Base-by-base conservation (phyloP, 2,888 invertebrate species). In the Gymnocheta viridis region DNA sequence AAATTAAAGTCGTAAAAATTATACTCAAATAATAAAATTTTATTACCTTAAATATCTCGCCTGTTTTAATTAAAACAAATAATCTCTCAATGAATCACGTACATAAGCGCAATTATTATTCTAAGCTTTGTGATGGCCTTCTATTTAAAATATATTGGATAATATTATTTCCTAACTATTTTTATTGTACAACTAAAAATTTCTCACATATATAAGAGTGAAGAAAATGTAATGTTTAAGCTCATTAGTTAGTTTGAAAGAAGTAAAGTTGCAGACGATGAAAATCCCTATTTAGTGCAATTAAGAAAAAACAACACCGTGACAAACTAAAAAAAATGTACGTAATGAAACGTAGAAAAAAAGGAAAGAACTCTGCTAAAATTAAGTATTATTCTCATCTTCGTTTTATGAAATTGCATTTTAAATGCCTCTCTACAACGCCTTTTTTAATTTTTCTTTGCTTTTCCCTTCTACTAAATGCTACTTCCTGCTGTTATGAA, bases 401-500 rank as follows among this genome's bases (percentile, higher is more conserved):
- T 81, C 60, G 81, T 84, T 84, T 84, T 27, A 72, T 56, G 62
- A 84, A 84, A 84, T 84, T 84, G 81, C 81, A 84, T 77, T 84
- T 84, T 81, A 84, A 84, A 84, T 81, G 81, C 81, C 77, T 54
- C 77, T 72, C 66, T 67, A 35, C 49, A 66, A 80, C 66, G 70
- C 80, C 70, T 77, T 80, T 72, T 73, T 70, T 32, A 35, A 56
- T 70, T 62, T 76, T 54, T 56, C 22, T 56, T 56, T 41, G 19
- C 51, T 41, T 29, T 56, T 77, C 22, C 69, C 66, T 78, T 72
- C 32, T 14, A 77, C 62, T 84, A 84, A 84, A 84, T 73, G 84
- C 72, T 81, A 77, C 81, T 84, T 84, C 84, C 84, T 84, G 84
- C 77, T 77, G 60, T 81, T 84, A 84, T 81, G 72, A 77, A 73